Base-by-base conservation (phyloP, 2,888 invertebrate species). In the Pseudococcus longispinus region DNA sequence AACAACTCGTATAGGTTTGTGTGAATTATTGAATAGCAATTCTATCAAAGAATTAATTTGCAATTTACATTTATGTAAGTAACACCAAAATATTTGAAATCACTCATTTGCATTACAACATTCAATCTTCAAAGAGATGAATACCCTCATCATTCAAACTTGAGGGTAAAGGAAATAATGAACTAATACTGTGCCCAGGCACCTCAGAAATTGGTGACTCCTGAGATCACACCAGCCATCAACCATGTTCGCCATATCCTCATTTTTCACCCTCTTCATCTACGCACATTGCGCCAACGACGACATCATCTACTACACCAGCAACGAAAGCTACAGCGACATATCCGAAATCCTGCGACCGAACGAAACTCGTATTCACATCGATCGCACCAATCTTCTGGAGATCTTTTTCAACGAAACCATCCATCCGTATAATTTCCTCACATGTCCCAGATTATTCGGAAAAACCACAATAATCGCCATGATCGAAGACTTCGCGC, bases 331-430 rank as follows among this genome's bases (percentile, higher is more conserved):
- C 8, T 70, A 70, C 26, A 65, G 65, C 70, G 70, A 70, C 15
- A 6, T 18, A 3, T 70, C 70, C 13, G 70, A 70, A 70, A 29
- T 29, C 6, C 15, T 70, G 2, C 70, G 70, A 13, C 70, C 70
- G 3, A 70, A 70, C 29, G 70, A 29, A 26, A 70, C 70, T 18
- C 70, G 70, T 18, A 70, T 70, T 18, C 18, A 18, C 3, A 70
- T 70, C 70, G 70, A 70, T 29, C 70, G 70, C 8, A 70, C 29
- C 15, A 29, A 26, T 26, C 15, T 70, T 6, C 70, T 70, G 6
- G 70, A 70, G 70, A 29, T 70, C 2, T 70, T 70, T 6, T 70
- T 70, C 70, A 29, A 29, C 70, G 70, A 70, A 70, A 70, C 70
- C 70, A 1, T 18, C 3, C 26, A 70, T 8, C 70, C 29, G 2